phyloP scores from a whole-genome alignment of 2,797 vertebrate genomes.

The Sternotherus odoratus region DNA sequence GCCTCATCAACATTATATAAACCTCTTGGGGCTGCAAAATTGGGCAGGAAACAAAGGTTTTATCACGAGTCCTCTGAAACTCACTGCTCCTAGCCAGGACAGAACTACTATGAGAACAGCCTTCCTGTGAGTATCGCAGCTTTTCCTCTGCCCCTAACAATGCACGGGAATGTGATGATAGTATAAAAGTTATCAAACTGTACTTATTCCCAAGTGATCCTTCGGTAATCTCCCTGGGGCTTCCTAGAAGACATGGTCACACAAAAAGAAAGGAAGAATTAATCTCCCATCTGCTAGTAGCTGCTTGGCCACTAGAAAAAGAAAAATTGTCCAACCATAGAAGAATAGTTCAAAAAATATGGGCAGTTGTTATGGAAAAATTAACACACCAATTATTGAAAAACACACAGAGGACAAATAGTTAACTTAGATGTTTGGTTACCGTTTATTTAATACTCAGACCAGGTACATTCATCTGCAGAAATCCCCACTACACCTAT shows the following conservation, averaged over 20 bases:
- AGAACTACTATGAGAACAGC: background rate
- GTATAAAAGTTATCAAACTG: background rate
- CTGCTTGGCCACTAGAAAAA: background rate
- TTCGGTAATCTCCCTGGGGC: background rate
- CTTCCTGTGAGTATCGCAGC: rapidly evolving
- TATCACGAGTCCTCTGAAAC: background rate
- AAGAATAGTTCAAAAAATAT: background rate
- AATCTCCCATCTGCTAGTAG: background rate
- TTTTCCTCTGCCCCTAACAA: background rate
- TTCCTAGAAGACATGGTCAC: background rate
- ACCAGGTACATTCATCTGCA: background rate
- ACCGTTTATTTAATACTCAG: background rate
- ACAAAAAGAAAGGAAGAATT: background rate
- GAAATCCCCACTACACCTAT: background rate
- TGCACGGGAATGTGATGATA: background rate
- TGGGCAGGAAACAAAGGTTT: background rate
- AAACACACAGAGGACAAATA: background rate
- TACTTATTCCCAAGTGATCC: background rate
- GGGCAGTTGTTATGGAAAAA: too few relatives aligned
- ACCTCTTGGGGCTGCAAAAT: background rate
- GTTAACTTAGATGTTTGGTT: background rate
- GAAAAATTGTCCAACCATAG: background rate
- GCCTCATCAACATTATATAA: background rate
- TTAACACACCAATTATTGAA: background rate
- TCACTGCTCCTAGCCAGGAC: background rate